These are phyloP conservation scores for Sesia apiformis DNA, from an alignment of 2,888 invertebrate genomes.

Conservation along the genomic window DNA sequence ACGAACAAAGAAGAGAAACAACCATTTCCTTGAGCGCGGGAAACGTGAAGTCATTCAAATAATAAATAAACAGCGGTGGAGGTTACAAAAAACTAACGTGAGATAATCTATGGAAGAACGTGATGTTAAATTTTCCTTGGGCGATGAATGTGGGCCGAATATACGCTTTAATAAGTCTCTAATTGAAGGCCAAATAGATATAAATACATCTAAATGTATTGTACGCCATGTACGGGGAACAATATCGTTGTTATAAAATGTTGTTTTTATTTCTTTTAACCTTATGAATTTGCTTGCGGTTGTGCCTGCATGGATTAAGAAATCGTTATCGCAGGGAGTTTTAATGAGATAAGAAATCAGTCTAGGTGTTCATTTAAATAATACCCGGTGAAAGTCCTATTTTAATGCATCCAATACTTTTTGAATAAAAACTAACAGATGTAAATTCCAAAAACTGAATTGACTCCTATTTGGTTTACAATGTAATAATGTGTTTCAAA, in stretches of 20 bases:
- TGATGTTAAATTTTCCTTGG: constrained; percentile 35
- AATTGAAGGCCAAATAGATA: constrained; percentile 36
- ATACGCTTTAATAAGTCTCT: constrained; percentile 27
- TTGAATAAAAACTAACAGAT: no score
- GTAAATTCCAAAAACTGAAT: no score
- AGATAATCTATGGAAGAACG: constrained; percentile 21
- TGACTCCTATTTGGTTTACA: no score
- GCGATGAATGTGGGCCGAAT: constrained; percentile 35
- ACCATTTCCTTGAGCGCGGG: constrained; percentile 50
- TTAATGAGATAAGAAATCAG: no score
- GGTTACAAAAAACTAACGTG: constrained; percentile 7
- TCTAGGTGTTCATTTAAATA: no score
- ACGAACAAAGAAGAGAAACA: constrained; percentile 26
- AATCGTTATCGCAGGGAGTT: no score
- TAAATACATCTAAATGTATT: constrained; percentile 10
- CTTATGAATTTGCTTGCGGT: no score
- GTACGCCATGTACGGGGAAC: constrained; percentile 16
- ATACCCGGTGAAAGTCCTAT: no score
- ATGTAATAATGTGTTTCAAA: no score
- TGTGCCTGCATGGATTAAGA: no score
- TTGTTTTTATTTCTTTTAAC: neutral
- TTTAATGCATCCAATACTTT: no score
- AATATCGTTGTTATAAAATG: constrained; percentile 7
- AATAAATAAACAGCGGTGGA: constrained; percentile 3
- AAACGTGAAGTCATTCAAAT: constrained; percentile 34